Conservation (phyloP, 2,113 vertebrate genomes). For the Passer montanus region DNA sequence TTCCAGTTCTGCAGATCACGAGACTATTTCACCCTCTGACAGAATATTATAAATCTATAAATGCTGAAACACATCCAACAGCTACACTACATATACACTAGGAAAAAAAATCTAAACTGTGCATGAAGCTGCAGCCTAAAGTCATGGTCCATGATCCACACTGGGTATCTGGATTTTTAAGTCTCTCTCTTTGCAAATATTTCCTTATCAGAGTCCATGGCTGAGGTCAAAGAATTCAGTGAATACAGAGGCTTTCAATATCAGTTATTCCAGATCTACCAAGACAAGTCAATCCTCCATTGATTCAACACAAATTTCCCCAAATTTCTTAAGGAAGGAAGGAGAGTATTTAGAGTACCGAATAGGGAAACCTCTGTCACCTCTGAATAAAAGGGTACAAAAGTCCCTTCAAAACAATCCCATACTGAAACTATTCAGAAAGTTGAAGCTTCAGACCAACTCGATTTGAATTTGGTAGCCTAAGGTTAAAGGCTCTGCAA, state of each 20-base stretch:
- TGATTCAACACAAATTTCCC: neutral
- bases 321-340: neutral
- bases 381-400: neutral
- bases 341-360: rapidly evolving
- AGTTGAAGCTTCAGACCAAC: neutral
- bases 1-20: neutral
- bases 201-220: neutral
- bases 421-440: neutral
- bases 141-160: neutral
- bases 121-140: neutral
- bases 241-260: neutral
- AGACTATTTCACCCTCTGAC: neutral
- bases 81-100: neutral
- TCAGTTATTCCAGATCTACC: neutral
- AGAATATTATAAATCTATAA: neutral
- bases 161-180: neutral
- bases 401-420: neutral
- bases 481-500: neutral
- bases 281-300: neutral
- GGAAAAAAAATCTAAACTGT: neutral
- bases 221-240: neutral
- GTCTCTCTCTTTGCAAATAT: neutral
- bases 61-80: neutral
- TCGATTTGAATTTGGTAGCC: neutral
- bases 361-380: neutral